A percentile compares a stretch with the other conserved stretches of the same genome.
phyloP scores from a whole-genome alignment of 1,140 invertebrate species.

The Platyura marginata region DNA sequence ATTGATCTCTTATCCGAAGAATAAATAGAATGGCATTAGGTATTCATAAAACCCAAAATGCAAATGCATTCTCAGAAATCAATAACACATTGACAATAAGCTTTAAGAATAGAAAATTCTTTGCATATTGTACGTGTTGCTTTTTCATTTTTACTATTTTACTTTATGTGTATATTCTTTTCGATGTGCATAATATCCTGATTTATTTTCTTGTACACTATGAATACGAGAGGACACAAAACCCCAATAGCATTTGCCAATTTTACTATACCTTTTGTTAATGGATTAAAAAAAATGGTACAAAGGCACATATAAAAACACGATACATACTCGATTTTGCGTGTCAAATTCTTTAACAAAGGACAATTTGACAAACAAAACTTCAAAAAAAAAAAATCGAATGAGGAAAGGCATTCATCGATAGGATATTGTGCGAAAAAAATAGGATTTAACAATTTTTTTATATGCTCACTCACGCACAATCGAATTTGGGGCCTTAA shows the following conservation, averaged over 20 bases:
- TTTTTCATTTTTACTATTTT: neutral
- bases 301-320: neutral
- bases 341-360: neutral
- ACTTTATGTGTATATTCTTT: neutral
- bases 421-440: neutral
- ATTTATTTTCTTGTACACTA: neutral
- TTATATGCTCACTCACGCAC: neutral
- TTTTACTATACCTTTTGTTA: neutral
- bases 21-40: no score
- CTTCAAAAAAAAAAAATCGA: neutral
- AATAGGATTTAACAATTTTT: neutral
- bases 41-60: no score
- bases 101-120: no score
- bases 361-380: neutral
- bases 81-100: no score
- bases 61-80: no score
- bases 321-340: neutral
- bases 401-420: neutral
- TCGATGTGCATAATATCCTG: neutral
- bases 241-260: neutral
- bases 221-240: neutral
- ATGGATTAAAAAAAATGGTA: neutral
- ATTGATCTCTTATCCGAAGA: no score
- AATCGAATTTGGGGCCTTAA: no score
- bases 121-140: neutral